Percentiles rank a stretch among this genome's conserved stretches.
phyloP scores from a whole-genome alignment of 2,113 vertebrate species.

The Serinus canaria region DNA sequence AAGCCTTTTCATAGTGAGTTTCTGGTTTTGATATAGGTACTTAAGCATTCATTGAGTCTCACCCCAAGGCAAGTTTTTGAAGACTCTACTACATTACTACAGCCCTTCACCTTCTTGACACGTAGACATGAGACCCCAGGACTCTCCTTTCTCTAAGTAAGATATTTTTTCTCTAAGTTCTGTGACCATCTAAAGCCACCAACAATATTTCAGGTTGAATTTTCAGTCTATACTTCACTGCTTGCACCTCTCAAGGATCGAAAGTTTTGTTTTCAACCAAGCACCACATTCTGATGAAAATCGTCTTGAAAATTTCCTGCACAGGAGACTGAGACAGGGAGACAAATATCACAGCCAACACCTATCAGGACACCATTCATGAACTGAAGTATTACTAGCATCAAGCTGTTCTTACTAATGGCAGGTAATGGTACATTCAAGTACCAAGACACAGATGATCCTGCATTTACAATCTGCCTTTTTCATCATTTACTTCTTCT shows the following conservation, averaged over 20 bases:
- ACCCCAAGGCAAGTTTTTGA: background rate
- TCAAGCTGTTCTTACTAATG: background rate
- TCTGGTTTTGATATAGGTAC: slow-evolving; percentile 53
- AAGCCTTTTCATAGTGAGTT: background rate
- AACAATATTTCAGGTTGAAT: background rate
- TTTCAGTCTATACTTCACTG: background rate
- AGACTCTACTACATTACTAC: background rate
- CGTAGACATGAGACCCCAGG: background rate
- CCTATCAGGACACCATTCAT: background rate
- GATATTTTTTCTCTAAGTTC: background rate
- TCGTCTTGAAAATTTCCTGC: background rate
- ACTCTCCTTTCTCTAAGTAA: background rate
- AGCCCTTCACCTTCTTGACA: background rate
- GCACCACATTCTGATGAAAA: background rate
- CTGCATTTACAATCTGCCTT: background rate
- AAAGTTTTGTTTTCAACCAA: background rate
- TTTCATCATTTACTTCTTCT: background rate
- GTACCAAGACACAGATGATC: background rate
- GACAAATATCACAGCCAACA: background rate
- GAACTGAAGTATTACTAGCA: background rate
- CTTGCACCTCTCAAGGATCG: fast-evolving
- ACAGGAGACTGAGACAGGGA: background rate
- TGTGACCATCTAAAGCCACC: background rate
- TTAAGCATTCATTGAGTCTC: background rate
- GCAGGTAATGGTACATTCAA: background rate